Conservation (phyloP, 2,888 invertebrate species). For the Metopia argyrocephala region DNA sequence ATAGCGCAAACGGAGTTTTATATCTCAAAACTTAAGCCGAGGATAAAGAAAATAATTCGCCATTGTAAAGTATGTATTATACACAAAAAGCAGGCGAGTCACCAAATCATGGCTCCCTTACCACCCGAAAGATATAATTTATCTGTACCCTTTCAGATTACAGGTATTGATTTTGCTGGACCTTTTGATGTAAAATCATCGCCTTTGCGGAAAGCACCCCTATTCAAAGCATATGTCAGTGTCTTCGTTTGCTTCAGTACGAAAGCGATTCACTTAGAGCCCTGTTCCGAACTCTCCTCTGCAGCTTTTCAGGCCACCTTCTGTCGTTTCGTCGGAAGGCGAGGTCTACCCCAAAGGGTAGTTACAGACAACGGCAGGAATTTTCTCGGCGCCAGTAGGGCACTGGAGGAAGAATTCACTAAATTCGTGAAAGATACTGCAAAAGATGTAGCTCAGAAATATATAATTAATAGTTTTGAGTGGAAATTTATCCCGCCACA, state of each 20-base stretch:
- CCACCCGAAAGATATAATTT: no score
- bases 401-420: slow-evolving; percentile 26
- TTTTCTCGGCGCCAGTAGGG: slow-evolving; percentile 47
- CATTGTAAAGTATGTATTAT: no score
- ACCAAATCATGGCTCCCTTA: no score
- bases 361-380: slow-evolving; percentile 56
- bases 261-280: slow-evolving; percentile 1
- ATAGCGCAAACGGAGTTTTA: slow-evolving; percentile 37
- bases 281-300: background rate
- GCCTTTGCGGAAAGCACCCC: background rate
- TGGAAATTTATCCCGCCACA: no score
- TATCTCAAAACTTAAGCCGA: background rate
- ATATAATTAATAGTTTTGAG: slow-evolving; percentile 6
- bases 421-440: slow-evolving; percentile 24
- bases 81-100: no score
- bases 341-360: slow-evolving; percentile 39
- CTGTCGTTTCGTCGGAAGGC: slow-evolving; percentile 16
- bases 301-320: background rate
- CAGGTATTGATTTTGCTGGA: no score
- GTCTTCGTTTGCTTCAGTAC: no score
- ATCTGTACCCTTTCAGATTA: no score
- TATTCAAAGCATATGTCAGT: no score
- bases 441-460: background rate
- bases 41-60: background rate
- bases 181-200: background rate